Base-by-base conservation (phyloP, 2,888 invertebrate species). In the Andrena flavipes region DNA sequence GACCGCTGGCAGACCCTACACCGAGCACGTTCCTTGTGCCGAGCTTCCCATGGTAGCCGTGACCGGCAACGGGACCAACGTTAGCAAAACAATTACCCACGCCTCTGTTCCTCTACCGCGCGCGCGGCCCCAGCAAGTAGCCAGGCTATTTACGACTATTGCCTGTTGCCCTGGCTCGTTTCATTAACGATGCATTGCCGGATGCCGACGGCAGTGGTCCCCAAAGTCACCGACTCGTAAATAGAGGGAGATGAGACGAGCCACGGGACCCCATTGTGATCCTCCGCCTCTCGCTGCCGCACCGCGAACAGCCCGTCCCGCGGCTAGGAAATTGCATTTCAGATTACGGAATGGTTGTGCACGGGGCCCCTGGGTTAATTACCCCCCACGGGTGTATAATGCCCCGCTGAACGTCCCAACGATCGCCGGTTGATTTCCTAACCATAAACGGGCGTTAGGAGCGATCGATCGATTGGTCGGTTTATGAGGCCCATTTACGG, bases 71-170 rank as follows among this genome's bases (percentile, higher is more conserved):
- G 67, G 75, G 67, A 67, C 59, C 54, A 81, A 84, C 87, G 81
- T 82, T 88, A 77, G 87, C 86, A 83, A 89, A 90, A 89, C 89
- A 87, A 90, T 88, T 88, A 89, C 86, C 42, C 87, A 87, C 89
- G 88, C 74, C 81, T 81, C 81, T 86, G 69, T 77, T 73, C 81
- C 54, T 59, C 59, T 26, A 26, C 30, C 76, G 75, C 82, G 75
- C 82, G 42, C 42, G 16, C 82, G 60, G 54, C 71, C 72, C 84
- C 87, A 84, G 89, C 91, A 91, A 90, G 90, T 85, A 90, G 90
- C 89, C 90, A 89, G 65, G 85, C 85, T 90, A 89, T 92, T 91
- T 90, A 91, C 89, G 91, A 91, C 88, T 91, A 88, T 89, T 88
- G 89, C 89, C 87, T 87, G 80, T 80, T 76, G 74, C 76, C 51